Conservation (phyloP, 2,888 invertebrate genomes). For the Biston betularia region DNA sequence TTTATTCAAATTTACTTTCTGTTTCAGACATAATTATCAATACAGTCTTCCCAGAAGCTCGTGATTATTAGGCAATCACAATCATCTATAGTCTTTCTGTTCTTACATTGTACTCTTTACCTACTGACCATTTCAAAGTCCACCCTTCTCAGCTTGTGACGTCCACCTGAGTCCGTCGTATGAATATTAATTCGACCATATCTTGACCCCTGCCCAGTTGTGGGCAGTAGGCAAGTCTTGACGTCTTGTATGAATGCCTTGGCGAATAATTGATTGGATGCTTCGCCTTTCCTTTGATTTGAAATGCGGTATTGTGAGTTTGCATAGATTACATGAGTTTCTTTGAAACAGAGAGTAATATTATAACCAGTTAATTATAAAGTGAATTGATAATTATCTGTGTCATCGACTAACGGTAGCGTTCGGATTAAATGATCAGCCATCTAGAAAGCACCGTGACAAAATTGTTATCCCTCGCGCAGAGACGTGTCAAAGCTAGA, state of each 20-base stretch:
- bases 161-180: constrained; percentile 84
- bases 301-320: constrained; percentile 37
- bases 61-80: constrained; percentile 48
- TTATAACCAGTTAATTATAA: neutral
- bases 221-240: constrained; percentile 60
- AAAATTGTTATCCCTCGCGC: too few relatives aligned
- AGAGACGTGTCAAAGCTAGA: too few relatives aligned
- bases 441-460: too few relatives aligned
- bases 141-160: constrained; percentile 84
- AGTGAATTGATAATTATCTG: neutral
- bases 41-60: constrained; percentile 47
- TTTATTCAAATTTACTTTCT: neutral
- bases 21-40: neutral
- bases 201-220: constrained; percentile 75
- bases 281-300: constrained; percentile 37
- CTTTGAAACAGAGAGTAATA: constrained; percentile 4
- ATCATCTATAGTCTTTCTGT: neutral
- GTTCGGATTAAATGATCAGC: too few relatives aligned
- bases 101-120: constrained; percentile 50
- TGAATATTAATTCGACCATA: constrained; percentile 86
- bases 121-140: constrained; percentile 77
- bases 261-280: constrained; percentile 71
- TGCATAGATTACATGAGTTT: constrained; percentile 26
- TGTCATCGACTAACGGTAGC: too few relatives aligned
- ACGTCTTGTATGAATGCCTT: constrained; percentile 78